Evolutionary conservation across 2,113 vertebrate genomes (phyloP).

Genomic region (Nothoprocta pentlandii): DNA sequence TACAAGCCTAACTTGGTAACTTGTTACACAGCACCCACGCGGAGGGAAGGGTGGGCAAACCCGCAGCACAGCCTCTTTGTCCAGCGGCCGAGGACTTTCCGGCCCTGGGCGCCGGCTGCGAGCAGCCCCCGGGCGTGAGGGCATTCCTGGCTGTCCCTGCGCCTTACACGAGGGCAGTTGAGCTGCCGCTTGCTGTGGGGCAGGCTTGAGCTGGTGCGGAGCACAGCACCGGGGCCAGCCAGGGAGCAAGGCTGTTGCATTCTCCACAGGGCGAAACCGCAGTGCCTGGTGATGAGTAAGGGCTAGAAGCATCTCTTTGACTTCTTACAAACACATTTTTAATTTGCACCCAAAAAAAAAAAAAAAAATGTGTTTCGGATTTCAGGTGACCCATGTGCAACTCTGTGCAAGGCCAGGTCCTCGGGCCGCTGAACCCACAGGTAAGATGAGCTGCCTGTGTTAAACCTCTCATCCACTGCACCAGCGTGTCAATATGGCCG

Average conservation of each 20-base stretch:
- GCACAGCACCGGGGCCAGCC: neutral
- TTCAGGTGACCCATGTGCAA: neutral
- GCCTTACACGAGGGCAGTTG: neutral
- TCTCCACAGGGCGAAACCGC: neutral
- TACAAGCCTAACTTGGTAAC: no score
- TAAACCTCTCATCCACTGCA: conserved; percentile 6
- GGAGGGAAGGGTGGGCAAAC: no score
- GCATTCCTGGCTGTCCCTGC: neutral
- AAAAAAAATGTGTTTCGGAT: neutral
- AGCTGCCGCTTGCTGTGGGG: neutral
- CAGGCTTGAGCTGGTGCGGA: no score
- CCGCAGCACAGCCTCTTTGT: neutral
- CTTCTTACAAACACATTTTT: conserved; percentile 63
- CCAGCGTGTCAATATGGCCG: neutral
- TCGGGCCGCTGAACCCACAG: neutral
- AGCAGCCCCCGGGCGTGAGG: neutral
- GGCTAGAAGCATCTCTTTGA: conserved; percentile 45
- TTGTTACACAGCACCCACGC: neutral
- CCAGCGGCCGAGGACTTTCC: neutral
- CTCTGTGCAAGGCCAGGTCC: neutral
- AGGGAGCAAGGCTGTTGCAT: conserved; percentile 14
- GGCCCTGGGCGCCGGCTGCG: neutral
- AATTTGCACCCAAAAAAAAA: conserved; percentile 54
- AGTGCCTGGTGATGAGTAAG: conserved; percentile 27
- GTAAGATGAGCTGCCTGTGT: neutral